Base-by-base conservation (phyloP, 2,113 vertebrate species). In the Cyphomyrus discorhynchus region DNA sequence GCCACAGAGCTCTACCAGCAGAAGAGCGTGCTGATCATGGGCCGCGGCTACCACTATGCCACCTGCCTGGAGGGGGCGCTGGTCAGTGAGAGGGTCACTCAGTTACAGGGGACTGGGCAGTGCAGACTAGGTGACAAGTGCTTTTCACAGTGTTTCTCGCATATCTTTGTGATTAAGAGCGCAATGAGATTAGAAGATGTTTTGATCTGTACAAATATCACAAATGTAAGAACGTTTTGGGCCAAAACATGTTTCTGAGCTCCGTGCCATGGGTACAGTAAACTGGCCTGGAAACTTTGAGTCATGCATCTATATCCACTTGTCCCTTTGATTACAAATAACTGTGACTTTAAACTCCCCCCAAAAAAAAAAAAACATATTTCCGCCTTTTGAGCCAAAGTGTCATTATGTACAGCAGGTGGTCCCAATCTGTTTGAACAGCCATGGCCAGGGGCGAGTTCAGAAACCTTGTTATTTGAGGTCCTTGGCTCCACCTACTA, bases 1-100 rank as follows among this genome's bases (percentile, higher is more conserved):
- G 98, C 98, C 6, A 94, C 94, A 0, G 98, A 99, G 93, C 96
- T 99, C 0, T 99, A 99, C 94, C 96, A 99, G 90, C 98, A 99
- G 96, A 99, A 99, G 94, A 99, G 98, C 0, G 97, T 99, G 0
- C 96, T 99, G 91, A 99, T 99, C 93, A 99, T 99, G 98, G 98
- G 98, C 17, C 95, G 98, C 90, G 98, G 98, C 2, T 99, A 98
- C 94, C 98, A 99, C 93, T 99, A 99, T 0, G 97, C 98, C 80
- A 98, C 98, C 0, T 99, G 98, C 92, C 95, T 99, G 50, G 98
- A 99, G 94, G 98, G 98, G 88, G 98, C 98, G 0, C 94, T 99
- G 96, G 98, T 99, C 90, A 96, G 97, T 82, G 3, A 70, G n/a
- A 31, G n/a, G 10, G 88, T 83, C 47, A 50, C 35, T 56, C 42